Evolutionary conservation across 2,888 invertebrate genomes (phyloP).

Genomic region (Crioceris asparagi): DNA sequence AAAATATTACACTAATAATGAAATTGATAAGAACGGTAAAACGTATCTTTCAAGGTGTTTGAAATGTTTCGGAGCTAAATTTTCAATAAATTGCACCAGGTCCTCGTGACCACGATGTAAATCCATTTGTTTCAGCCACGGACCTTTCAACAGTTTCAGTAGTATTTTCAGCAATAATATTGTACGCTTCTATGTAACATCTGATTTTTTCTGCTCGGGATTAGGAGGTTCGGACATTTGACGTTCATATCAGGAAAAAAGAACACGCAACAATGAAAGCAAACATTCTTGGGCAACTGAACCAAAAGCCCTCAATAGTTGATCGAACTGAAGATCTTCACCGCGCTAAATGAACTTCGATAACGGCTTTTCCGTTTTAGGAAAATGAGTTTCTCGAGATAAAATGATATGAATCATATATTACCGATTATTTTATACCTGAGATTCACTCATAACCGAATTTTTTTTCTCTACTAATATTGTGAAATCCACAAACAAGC

Average conservation of each 20-base stretch:
- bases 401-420: background rate
- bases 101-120: conserved; percentile 98
- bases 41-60: conserved; percentile 96
- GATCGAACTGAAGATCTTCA: conserved; percentile 92
- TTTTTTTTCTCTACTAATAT: conserved; percentile 91
- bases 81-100: conserved; percentile 86
- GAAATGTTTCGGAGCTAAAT: conserved; percentile 93
- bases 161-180: conserved; percentile 59
- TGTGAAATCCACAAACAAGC: conserved; percentile 91
- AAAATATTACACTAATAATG: background rate
- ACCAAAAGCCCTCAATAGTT: conserved; percentile 85
- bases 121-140: conserved; percentile 78
- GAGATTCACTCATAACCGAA: conserved; percentile 81
- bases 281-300: conserved; percentile 95
- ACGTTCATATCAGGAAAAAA: conserved; percentile 93
- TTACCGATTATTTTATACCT: conserved; percentile 40
- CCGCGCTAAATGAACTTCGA: conserved; percentile 92
- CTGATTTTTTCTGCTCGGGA: too few relatives aligned
- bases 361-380: conserved; percentile 79
- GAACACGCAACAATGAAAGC: conserved; percentile 82
- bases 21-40: background rate
- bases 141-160: conserved; percentile 58
- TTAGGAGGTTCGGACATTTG: conserved; percentile 76
- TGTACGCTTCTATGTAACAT: too few relatives aligned
- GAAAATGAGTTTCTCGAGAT: conserved; percentile 10